These are phyloP conservation scores for Ditula angustiorana DNA, from an alignment of 2,888 invertebrate genomes.

Conservation along the genomic window DNA sequence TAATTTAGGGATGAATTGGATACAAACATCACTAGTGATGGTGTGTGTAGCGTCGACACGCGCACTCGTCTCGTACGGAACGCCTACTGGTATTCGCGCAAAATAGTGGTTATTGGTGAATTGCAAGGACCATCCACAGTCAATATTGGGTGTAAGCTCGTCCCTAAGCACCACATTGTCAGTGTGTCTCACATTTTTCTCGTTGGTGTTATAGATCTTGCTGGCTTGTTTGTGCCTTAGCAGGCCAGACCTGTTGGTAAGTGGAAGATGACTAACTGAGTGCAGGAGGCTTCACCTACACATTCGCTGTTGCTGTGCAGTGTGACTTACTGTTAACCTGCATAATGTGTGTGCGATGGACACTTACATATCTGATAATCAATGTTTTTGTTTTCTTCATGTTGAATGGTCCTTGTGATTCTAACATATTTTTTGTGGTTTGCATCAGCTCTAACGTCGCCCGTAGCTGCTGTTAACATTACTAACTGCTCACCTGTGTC, in stretches of 20 bases:
- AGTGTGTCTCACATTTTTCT: constrained; percentile 77
- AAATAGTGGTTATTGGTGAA: constrained; percentile 78
- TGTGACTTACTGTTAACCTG: constrained; percentile 76
- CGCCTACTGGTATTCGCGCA: constrained; percentile 78
- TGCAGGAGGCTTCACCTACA: constrained; percentile 76
- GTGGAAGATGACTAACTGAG: constrained; percentile 77
- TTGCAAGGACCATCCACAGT: constrained; percentile 83
- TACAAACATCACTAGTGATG: constrained; percentile 58
- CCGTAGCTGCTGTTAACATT: constrained; percentile 54
- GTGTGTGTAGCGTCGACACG: constrained; percentile 64
- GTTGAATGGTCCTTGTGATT: constrained; percentile 85
- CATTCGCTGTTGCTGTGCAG: constrained; percentile 77
- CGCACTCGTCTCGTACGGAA: constrained; percentile 58
- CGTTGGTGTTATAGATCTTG: constrained; percentile 89
- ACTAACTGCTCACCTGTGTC: constrained; percentile 51
- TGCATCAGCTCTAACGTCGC: constrained; percentile 42
- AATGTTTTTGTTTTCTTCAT: constrained; percentile 71
- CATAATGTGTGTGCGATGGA: constrained; percentile 83
- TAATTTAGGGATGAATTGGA: constrained; percentile 68
- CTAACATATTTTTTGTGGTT: constrained; percentile 66
- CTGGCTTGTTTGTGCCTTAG: constrained; percentile 91
- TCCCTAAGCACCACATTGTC: constrained; percentile 79
- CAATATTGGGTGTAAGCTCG: constrained; percentile 69
- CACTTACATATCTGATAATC: constrained; percentile 57
- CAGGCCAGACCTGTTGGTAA: constrained; percentile 91